phyloP scores from a whole-genome alignment of 2,888 invertebrate species.

The Tetragonisca angustula region DNA sequence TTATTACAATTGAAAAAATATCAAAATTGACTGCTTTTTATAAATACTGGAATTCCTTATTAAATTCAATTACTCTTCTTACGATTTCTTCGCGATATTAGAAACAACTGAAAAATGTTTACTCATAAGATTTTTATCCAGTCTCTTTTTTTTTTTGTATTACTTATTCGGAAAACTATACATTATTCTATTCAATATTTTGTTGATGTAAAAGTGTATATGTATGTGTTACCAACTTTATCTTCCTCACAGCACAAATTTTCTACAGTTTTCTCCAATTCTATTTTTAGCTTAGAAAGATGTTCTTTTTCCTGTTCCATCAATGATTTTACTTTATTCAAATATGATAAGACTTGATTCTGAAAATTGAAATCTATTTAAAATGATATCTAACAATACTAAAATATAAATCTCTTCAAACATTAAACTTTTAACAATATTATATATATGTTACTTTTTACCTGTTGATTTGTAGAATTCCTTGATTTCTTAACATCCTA shows the following conservation, averaged over 20 bases:
- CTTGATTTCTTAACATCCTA: conserved; percentile 7
- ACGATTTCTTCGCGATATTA: conserved; percentile 63
- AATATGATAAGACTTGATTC: conserved; percentile 67
- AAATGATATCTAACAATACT: not conserved
- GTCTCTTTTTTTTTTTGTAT: not conserved
- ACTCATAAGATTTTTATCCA: conserved; percentile 39
- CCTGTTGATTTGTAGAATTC: conserved; percentile 17
- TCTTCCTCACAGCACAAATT: conserved; percentile 66
- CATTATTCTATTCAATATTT: not conserved
- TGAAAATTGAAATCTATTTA: conserved; percentile 50
- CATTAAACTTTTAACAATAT: conserved; percentile 1
- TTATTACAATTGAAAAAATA: conserved; percentile 33
- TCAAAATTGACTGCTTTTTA: conserved; percentile 34
- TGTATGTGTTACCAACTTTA: conserved; percentile 54
- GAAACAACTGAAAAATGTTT: conserved; percentile 70
- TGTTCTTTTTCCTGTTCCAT: conserved; percentile 73
- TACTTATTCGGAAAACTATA: not conserved
- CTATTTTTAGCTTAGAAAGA: conserved; percentile 70
- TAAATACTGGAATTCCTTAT: conserved; percentile 58
- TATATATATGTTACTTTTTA: not conserved
- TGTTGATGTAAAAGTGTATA: not conserved
- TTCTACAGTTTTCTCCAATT: conserved; percentile 71
- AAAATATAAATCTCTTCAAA: not conserved
- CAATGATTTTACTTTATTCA: conserved; percentile 70
- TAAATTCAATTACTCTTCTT: conserved; percentile 61